phyloP scores from a whole-genome alignment of 2,797 vertebrate genomes.

The Leptodactylus fallax region DNA sequence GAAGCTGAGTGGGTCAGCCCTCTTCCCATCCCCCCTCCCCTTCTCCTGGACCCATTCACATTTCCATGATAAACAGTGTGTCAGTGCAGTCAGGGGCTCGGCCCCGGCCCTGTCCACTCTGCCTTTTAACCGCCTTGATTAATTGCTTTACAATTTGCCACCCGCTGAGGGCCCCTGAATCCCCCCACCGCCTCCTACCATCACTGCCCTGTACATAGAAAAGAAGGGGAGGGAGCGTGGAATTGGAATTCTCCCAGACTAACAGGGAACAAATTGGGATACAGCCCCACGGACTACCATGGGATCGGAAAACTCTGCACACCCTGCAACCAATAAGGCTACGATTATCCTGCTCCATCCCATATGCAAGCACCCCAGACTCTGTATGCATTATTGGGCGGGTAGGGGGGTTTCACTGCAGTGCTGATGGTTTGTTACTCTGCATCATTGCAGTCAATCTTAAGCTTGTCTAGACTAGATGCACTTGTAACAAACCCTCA shows the following conservation, averaged over 20 bases:
- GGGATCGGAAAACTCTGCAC: background rate
- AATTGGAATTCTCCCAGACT: background rate
- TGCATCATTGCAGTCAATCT: no score
- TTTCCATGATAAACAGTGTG: conserved; percentile 94
- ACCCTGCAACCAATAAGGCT: no score
- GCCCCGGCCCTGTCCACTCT: conserved; percentile 88
- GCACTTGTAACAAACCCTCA: background rate
- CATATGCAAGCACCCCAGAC: no score
- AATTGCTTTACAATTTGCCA: conserved; percentile 97
- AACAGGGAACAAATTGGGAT: conserved; percentile 26
- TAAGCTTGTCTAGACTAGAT: background rate
- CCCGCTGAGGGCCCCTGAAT: conserved; percentile 75
- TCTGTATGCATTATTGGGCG: no score
- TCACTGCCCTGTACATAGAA: conserved; percentile 1
- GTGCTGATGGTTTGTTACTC: no score
- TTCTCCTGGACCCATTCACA: conserved; percentile 69
- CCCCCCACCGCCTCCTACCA: background rate
- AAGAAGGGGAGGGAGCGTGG: background rate
- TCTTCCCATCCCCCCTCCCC: no score
- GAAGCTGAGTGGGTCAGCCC: background rate
- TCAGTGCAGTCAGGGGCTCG: conserved; percentile 80
- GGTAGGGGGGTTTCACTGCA: no score
- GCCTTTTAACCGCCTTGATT: conserved; percentile 90
- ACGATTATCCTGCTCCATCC: no score
- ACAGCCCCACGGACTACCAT: background rate